phyloP scores from a whole-genome alignment of 1,140 invertebrate genomes.

The Megalonaias nervosa region DNA sequence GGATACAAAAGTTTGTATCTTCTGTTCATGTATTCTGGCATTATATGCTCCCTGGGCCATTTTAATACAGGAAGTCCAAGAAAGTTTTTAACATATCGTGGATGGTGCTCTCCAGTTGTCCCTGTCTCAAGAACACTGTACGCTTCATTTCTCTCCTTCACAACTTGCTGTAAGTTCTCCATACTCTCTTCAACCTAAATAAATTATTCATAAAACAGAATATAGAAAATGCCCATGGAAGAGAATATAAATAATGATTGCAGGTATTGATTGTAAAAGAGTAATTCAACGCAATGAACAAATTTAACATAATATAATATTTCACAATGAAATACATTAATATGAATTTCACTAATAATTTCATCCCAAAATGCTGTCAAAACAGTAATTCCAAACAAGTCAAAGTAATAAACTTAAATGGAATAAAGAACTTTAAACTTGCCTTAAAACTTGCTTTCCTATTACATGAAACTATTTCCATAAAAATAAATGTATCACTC shows the following conservation, averaged over 20 bases:
- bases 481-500: too few species aligned
- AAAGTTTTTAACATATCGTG: constrained; percentile 39
- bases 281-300: too few species aligned
- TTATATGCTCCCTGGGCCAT: constrained; percentile 41
- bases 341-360: too few species aligned
- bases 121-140: constrained; percentile 94
- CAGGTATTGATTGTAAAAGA: background rate
- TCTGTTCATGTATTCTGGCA: constrained; percentile 51
- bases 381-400: too few species aligned
- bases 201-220: constrained; percentile 4
- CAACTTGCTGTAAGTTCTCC: constrained; percentile 92
- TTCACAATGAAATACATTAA: too few species aligned
- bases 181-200: constrained; percentile 89
- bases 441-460: too few species aligned
- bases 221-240: background rate
- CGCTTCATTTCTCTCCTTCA: constrained; percentile 93
- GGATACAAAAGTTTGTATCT: constrained; percentile 34
- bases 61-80: constrained; percentile 45
- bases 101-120: constrained; percentile 37
- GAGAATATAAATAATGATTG: constrained; percentile 3
- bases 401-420: too few species aligned
- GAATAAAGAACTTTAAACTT: too few species aligned
- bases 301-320: too few species aligned
- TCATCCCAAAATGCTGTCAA: too few species aligned
- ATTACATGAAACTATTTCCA: too few species aligned